Conservation (phyloP, 1,140 invertebrate species). For the Aphelinus certus region DNA sequence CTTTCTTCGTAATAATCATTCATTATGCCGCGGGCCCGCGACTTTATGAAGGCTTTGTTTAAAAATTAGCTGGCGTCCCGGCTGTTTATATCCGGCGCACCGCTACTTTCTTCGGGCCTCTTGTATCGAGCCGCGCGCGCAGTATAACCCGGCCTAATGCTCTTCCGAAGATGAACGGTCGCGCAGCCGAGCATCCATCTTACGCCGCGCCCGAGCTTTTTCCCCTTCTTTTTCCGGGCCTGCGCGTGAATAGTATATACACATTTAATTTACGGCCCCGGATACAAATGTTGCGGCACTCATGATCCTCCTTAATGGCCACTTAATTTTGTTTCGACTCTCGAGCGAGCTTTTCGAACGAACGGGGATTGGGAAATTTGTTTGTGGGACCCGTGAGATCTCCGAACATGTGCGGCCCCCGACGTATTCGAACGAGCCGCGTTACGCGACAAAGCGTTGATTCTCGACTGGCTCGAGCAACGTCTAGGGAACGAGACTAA, state of each 20-base stretch:
- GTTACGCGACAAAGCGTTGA: too few species aligned
- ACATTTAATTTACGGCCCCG: too few species aligned
- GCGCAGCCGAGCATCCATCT: constrained; percentile 27
- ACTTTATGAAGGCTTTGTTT: constrained; percentile 65
- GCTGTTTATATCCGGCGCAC: neutral
- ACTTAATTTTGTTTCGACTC: too few species aligned
- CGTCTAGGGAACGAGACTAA: too few species aligned
- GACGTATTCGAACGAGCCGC: too few species aligned
- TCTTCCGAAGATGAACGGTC: constrained; percentile 42
- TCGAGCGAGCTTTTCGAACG: too few species aligned
- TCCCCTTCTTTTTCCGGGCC: neutral
- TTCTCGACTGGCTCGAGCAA: too few species aligned
- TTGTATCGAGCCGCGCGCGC: constrained; percentile 1
- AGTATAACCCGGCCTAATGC: constrained; percentile 32
- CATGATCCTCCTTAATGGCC: too few species aligned
- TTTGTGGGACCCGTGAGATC: too few species aligned
- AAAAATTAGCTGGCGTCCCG: constrained; percentile 59
- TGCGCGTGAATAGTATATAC: neutral
- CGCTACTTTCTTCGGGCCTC: constrained; percentile 10
- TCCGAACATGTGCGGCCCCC: too few species aligned
- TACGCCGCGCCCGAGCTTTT: neutral
- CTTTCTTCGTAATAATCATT: constrained; percentile 59
- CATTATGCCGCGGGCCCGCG: constrained; percentile 56
- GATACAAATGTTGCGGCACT: too few species aligned
- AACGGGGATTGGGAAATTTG: too few species aligned